A percentile compares a stretch with the other conserved stretches of the same genome.
These are phyloP conservation scores for Caenorhabditis latens DNA, from an alignment of 1,140 invertebrate species.

Conservation along the genomic window DNA sequence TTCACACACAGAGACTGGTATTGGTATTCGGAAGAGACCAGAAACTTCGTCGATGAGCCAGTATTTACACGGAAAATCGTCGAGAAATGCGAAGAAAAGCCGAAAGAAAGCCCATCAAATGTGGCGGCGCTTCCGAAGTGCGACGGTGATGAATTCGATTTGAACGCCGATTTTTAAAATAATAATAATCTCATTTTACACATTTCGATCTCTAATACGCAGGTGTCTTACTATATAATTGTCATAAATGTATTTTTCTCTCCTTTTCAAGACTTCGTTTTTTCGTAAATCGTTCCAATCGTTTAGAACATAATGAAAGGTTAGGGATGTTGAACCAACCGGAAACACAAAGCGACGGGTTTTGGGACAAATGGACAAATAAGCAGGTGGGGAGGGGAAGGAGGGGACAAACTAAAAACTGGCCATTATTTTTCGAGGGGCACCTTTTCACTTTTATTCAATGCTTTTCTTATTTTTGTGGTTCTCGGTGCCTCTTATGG, in stretches of 20 bases:
- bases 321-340: conserved; percentile 42
- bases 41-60: conserved; percentile 3
- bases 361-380: conserved; percentile 44
- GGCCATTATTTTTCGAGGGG: conserved; percentile 27
- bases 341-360: conserved; percentile 36
- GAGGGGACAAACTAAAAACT: conserved; percentile 4
- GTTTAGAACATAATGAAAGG: conserved; percentile 47
- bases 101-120: too few species aligned
- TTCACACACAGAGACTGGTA: conserved; percentile 45
- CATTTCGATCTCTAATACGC: not conserved
- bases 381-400: conserved; percentile 3
- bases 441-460: not conserved
- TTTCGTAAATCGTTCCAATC: conserved; percentile 6
- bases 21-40: conserved; percentile 26
- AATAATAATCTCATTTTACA: not conserved
- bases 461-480: conserved; percentile 19
- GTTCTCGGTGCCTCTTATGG: not conserved
- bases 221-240: not conserved
- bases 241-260: not conserved
- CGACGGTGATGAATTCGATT: conserved; percentile 11
- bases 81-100: not conserved
- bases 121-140: not conserved
- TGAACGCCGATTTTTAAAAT: conserved; percentile 12
- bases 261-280: not conserved
- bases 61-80: not conserved